Base-by-base conservation (phyloP, 2,113 vertebrate genomes). In the Istiophorus platypterus region DNA sequence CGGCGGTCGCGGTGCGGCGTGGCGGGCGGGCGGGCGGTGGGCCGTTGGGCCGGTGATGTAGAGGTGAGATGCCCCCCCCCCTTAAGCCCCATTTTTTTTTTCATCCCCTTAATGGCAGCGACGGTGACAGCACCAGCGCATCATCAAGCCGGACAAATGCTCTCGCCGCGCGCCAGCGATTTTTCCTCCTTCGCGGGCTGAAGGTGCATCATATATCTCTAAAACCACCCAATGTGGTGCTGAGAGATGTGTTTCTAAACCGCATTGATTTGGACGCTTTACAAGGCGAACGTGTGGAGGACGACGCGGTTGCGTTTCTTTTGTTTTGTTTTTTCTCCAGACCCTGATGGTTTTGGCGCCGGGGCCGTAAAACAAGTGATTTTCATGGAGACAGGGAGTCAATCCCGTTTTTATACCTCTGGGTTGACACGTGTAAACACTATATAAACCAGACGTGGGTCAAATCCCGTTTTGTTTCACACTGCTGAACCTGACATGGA, bases 141-240 rank as follows among this genome's bases (percentile, higher is more conserved):
- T 96, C 95, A 95, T 96, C 96, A 95, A 87, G 92, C 93, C 1
- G 95, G 97, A 98, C 96, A 98, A 98, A 99, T 97, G 96, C 96
- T 92, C 93, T 97, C 85, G 92, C 95, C 92, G 89, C 90, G 95
- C 95, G 95, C 95, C 91, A 91, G 96, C 95, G 90, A 96, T 97
- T 97, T 97, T 96, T 98, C 96, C 97, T 96, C 91, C 78, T 96
- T 93, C 6, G 93, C 91, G 94, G 52, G 94, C 93, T 96, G 96
- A 97, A 97, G 96, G 95, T 96, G 95, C 96, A 96, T 97, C 96
- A 97, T 97, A 97, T 96, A 97, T 97, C 96, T 97, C 95, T 97
- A 95, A 96, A 97, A 94, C 94, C 91, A 93, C 93, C 95, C 97
- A 97, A 96, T 97, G 96, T 95, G 96, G 95, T 95, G 94, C 95